Evolutionary conservation across 92 coral and sea anemone genomes (phyloP).

Genomic region (Actinernus sp.): DNA sequence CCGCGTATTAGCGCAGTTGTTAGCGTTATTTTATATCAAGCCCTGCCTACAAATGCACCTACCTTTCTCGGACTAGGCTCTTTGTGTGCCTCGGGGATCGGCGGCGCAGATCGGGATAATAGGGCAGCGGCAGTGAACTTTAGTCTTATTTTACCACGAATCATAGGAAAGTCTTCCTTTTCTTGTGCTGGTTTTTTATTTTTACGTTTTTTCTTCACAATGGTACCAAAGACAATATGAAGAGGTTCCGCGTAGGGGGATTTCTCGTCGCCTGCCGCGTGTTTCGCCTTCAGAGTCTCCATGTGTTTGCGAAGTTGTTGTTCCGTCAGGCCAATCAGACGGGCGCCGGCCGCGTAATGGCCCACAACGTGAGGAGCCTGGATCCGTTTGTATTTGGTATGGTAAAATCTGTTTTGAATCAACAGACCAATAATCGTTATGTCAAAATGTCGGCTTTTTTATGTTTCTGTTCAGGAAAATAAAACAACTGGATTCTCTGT

Average conservation of each 20-base stretch:
- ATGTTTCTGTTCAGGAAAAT: too few relatives aligned
- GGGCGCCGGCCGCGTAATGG: conserved; percentile 98
- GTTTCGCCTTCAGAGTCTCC: conserved; percentile 91
- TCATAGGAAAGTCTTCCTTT: conserved; percentile 10
- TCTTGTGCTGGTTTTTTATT: conserved; percentile 17
- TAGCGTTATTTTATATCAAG: too few relatives aligned
- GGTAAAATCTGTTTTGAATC: conserved; percentile 90
- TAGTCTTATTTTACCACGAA: conserved; percentile 29
- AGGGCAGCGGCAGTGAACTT: conserved; percentile 1
- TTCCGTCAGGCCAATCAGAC: conserved; percentile 97
- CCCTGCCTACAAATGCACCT: too few relatives aligned
- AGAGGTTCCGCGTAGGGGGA: conserved; percentile 99
- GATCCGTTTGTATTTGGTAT: conserved; percentile 89
- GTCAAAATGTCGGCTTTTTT: too few relatives aligned
- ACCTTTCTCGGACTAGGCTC: too few relatives aligned
- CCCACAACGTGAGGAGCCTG: conserved; percentile 99
- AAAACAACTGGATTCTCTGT: too few relatives aligned
- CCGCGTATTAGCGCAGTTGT: too few relatives aligned
- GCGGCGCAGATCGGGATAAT: background rate
- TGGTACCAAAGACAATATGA: conserved; percentile 77
- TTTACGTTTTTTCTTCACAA: conserved; percentile 36
- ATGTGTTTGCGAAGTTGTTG: conserved; percentile 93
- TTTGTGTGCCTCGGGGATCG: background rate
- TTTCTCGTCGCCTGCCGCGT: conserved; percentile 92
- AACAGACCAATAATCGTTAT: too few relatives aligned